These are phyloP conservation scores for Trematomus loennbergii DNA, from an alignment of 2,113 vertebrate genomes.

Conservation along the genomic window DNA sequence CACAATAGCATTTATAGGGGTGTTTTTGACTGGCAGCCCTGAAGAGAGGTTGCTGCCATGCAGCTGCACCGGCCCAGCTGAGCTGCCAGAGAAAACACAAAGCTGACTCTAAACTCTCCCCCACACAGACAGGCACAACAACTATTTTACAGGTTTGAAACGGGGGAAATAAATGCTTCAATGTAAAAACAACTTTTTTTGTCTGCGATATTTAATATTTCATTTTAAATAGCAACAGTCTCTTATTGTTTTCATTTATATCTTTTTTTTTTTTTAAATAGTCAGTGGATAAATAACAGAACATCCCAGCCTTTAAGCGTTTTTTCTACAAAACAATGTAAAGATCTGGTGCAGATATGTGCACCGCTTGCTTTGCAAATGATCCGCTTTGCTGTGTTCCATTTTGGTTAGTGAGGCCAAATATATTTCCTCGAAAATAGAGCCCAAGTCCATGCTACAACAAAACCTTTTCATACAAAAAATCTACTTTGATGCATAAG, in stretches of 20 bases:
- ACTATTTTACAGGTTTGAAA: background rate
- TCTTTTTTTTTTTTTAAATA: background rate
- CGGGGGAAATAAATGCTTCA: background rate
- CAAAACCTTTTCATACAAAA: too few relatives aligned
- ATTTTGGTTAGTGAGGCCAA: too few relatives aligned
- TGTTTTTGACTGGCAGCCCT: slow-evolving; percentile 76
- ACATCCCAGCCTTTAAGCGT: background rate
- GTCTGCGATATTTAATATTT: too few relatives aligned
- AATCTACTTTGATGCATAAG: too few relatives aligned
- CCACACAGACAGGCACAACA: slow-evolving; percentile 5
- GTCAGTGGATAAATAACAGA: background rate
- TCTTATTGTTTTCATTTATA: background rate
- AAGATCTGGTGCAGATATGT: too few relatives aligned
- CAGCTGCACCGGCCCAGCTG: slow-evolving; percentile 83
- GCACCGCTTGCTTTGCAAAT: too few relatives aligned
- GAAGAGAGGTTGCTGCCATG: slow-evolving; percentile 69
- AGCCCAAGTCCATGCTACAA: too few relatives aligned
- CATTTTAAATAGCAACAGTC: background rate
- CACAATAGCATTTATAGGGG: slow-evolving; percentile 84
- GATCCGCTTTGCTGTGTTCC: too few relatives aligned
- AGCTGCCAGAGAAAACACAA: slow-evolving; percentile 78
- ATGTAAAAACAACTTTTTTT: too few relatives aligned
- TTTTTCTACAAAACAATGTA: too few relatives aligned
- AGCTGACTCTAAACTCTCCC: slow-evolving; percentile 58
- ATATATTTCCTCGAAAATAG: too few relatives aligned